phyloP scores from a whole-genome alignment of 2,888 invertebrate genomes.

The Heliconius hortense region DNA sequence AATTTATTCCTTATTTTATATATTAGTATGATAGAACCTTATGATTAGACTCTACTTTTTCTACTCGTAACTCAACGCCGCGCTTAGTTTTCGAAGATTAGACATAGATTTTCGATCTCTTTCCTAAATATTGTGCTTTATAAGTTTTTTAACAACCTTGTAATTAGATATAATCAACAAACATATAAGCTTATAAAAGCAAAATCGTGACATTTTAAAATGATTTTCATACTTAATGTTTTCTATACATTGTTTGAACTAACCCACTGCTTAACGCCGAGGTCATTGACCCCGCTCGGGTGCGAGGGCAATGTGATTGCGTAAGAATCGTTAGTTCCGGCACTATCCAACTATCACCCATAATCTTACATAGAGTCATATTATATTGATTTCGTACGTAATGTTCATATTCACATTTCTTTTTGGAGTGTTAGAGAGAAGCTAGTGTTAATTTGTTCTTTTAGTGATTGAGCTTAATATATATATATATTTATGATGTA shows the following conservation, averaged over 20 bases:
- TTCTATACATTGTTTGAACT: conserved; percentile 5
- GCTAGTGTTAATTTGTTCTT: not conserved
- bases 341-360: not conserved
- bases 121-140: not conserved
- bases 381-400: not conserved
- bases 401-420: not conserved
- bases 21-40: no score
- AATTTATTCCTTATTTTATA: no score
- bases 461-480: no score
- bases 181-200: not conserved
- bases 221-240: not conserved
- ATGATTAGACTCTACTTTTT: no score
- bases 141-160: not conserved
- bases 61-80: no score
- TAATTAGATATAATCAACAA: not conserved
- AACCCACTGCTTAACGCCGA: conserved; percentile 14
- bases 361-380: not conserved
- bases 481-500: no score
- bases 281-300: conserved; percentile 9
- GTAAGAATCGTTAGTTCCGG: conserved; percentile 19
- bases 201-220: not conserved
- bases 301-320: conserved; percentile 12
- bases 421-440: not conserved
- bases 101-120: not conserved
- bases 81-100: no score